A percentile compares a stretch with the other conserved stretches of the same genome.
phyloP scores from a whole-genome alignment of 1,140 invertebrate genomes.

The Calycopis cecrops region DNA sequence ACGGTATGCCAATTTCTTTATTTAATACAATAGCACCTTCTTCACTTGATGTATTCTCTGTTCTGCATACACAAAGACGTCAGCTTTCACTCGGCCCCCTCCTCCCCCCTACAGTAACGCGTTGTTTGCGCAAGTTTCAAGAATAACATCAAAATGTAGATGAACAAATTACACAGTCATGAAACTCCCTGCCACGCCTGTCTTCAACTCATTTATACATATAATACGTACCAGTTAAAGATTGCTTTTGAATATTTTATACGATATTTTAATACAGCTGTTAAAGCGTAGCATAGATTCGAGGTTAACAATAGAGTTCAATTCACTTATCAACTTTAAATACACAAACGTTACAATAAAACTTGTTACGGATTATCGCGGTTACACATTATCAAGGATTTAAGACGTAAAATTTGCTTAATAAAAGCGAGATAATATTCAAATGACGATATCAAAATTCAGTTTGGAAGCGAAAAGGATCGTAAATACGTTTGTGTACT shows the following conservation, averaged over 20 bases:
- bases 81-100: neutral
- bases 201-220: constrained; percentile 4
- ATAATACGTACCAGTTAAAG: constrained; percentile 1
- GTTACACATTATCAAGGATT: too few relatives aligned
- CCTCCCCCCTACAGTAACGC: constrained; percentile 11
- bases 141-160: constrained; percentile 52
- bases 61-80: constrained; percentile 9
- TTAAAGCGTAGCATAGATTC: too few relatives aligned
- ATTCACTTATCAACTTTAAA: too few relatives aligned
- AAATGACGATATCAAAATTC: constrained; percentile 6
- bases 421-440: neutral
- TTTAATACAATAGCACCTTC: constrained; percentile 1
- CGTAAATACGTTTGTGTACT: constrained; percentile 1
- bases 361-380: too few relatives aligned
- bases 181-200: constrained; percentile 13
- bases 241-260: constrained; percentile 7
- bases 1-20: neutral
- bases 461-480: neutral
- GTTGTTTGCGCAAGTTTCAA: constrained; percentile 42
- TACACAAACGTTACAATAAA: too few relatives aligned
- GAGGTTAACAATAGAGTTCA: too few relatives aligned
- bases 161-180: constrained; percentile 43
- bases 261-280: neutral
- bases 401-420: too few relatives aligned
- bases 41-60: constrained; percentile 4